phyloP scores from a whole-genome alignment of 1,140 invertebrate species.

The Epicauta chinensis region DNA sequence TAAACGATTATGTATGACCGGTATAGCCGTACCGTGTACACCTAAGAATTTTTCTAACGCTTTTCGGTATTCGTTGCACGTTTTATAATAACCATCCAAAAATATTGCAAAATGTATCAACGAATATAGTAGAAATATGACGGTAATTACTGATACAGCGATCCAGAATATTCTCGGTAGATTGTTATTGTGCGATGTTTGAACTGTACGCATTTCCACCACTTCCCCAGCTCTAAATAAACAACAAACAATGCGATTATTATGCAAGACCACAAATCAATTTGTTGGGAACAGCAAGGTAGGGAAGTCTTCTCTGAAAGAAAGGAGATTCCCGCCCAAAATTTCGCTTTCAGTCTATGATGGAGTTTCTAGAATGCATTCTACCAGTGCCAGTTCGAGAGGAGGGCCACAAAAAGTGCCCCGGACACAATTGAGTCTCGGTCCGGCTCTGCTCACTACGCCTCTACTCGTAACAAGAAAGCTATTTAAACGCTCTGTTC shows the following conservation, averaged over 20 bases:
- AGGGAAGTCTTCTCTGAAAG: too few species aligned
- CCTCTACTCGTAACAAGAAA: too few species aligned
- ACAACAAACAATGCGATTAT: too few species aligned
- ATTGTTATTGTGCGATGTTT: conserved; percentile 17
- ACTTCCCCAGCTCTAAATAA: conserved; percentile 38
- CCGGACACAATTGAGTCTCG: too few species aligned
- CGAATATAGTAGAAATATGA: conserved; percentile 44
- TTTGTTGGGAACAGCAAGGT: too few species aligned
- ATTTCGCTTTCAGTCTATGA: too few species aligned
- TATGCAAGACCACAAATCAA: background rate
- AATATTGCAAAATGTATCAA: conserved; percentile 46
- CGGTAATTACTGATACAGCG: conserved; percentile 39
- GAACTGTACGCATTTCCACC: conserved; percentile 40
- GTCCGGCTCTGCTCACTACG: too few species aligned
- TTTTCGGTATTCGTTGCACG: conserved; percentile 48
- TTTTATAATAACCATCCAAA: conserved; percentile 49
- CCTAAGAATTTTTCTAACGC: conserved; percentile 43
- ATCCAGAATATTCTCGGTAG: conserved; percentile 46
- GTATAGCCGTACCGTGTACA: conserved; percentile 40
- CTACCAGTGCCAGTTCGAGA: too few species aligned
- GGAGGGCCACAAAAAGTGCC: too few species aligned
- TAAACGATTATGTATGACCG: conserved; percentile 49
- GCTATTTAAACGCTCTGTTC: too few species aligned
- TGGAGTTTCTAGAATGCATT: too few species aligned
- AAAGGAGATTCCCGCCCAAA: too few species aligned